phyloP scores from a whole-genome alignment of 1,140 invertebrate species.

The Leptinotarsa undecemlineata region DNA sequence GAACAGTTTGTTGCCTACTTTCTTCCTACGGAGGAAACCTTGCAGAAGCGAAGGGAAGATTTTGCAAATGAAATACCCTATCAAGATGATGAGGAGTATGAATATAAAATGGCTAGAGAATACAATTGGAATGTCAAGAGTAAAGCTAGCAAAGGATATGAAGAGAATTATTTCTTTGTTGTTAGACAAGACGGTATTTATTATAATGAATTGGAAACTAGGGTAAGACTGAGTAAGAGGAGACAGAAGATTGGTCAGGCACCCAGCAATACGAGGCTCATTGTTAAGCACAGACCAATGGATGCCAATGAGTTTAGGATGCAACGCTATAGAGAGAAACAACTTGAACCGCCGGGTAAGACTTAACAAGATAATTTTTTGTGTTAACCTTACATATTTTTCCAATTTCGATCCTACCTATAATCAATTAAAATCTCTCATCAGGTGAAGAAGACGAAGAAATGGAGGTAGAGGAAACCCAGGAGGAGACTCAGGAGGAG shows the following conservation, averaged over 20 bases:
- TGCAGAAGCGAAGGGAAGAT: constrained; percentile 85
- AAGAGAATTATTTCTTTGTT: constrained; percentile 98
- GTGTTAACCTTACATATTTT: constrained; percentile 4
- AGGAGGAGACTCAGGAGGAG: constrained; percentile 62
- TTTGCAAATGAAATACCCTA: constrained; percentile 78
- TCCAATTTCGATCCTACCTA: constrained; percentile 10
- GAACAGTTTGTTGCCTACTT: constrained; percentile 99
- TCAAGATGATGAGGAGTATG: constrained; percentile 89
- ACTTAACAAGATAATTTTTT: constrained; percentile 41
- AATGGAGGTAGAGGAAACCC: constrained; percentile 63
- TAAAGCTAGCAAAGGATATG: constrained; percentile 95
- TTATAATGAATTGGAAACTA: constrained; percentile 97
- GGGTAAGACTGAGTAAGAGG: constrained; percentile 89
- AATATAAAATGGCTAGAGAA: constrained; percentile 93
- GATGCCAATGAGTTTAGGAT: constrained; percentile 84
- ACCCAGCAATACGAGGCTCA: constrained; percentile 79
- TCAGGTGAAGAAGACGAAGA: constrained; percentile 71
- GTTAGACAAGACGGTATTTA: constrained; percentile 88
- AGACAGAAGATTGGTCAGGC: constrained; percentile 74
- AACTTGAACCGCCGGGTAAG: constrained; percentile 80
- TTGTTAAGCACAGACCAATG: constrained; percentile 90
- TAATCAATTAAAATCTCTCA: constrained; percentile 42
- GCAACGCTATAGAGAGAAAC: constrained; percentile 83
- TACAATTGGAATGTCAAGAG: constrained; percentile 99
- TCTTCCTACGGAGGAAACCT: constrained; percentile 89